Base-by-base conservation (phyloP, 1,140 invertebrate genomes). In the Trissolcus basalis region DNA sequence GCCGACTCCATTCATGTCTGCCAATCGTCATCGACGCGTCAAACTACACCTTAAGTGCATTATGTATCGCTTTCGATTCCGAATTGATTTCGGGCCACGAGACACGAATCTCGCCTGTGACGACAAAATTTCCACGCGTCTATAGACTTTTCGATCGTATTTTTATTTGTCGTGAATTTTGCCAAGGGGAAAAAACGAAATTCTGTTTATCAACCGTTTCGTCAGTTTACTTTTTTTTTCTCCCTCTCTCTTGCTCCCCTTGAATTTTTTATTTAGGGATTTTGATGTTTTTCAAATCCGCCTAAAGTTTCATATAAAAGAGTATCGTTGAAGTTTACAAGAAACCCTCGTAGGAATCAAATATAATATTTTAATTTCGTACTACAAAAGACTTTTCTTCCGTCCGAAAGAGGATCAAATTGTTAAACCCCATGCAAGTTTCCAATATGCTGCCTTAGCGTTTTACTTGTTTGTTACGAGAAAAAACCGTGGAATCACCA, bases 1-100 rank as follows among this genome's bases (percentile, higher is more conserved):
- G 33, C 36, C 61, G 35, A 27, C 63, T 74, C 63, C 45, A 60
- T 73, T 65, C 55, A 60, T 50, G 41, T 33, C 39, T 16, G 13
- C 32, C 45, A 43, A 15, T 76, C 53, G 55, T 65, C 61, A 43
- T 53, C 63, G 33, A 47, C 59, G 51, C 64, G 58, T 68, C 54
- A 51, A 61, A 68, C 56, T 68, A 19, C 58, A 48, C 44, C 59
- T 64, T 64, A 64, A 69, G 54, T 75, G 53, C 56, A 49, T 64
- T 59, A 64, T 51, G 59, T 69, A 69, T 64, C 58, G 63, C 47
- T 45, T 50, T 43, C 51, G 71, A 68, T 60, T 74, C 32, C 32
- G 49, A 45, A 65, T 73, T 73, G 55, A 67, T 73, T 67, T 73
- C 61, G 55, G 70, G 61, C 60, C 61, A 73, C 60, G 70, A 54